These are phyloP conservation scores for Telenomus remus DNA, from an alignment of 1,140 invertebrate genomes.

Conservation along the genomic window DNA sequence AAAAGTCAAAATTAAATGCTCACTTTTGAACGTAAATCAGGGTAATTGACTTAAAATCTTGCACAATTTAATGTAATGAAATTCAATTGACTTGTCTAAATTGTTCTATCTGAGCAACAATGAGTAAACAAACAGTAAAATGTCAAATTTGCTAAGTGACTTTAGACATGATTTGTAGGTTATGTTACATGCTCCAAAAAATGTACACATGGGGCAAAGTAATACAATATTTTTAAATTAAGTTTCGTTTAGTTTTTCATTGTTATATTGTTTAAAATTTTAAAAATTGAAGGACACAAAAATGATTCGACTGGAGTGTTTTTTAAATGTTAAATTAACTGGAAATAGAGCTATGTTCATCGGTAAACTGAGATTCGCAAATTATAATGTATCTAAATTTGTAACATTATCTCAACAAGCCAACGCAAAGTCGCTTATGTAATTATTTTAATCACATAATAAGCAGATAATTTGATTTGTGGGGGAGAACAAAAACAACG, in stretches of 20 bases:
- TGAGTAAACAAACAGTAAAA: neutral
- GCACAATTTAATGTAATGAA: neutral
- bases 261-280: no score
- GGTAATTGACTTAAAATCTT: neutral
- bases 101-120: neutral
- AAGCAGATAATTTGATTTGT: slow-evolving; percentile 3
- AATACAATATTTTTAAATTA: neutral
- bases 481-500: neutral
- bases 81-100: neutral
- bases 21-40: neutral
- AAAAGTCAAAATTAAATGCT: neutral
- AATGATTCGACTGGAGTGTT: no score
- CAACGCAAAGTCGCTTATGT: slow-evolving; percentile 1
- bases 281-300: no score
- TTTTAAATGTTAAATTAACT: neutral
- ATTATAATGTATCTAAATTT: slow-evolving; percentile 7
- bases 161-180: neutral
- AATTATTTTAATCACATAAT: neutral
- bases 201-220: neutral
- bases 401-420: slow-evolving; percentile 13
- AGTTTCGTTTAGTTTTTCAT: neutral
- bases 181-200: slow-evolving; percentile 1
- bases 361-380: no score
- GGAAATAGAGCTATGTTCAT: no score
- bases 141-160: neutral